Conservation (phyloP, 2,113 vertebrate genomes). For the Ailurus styani region DNA sequence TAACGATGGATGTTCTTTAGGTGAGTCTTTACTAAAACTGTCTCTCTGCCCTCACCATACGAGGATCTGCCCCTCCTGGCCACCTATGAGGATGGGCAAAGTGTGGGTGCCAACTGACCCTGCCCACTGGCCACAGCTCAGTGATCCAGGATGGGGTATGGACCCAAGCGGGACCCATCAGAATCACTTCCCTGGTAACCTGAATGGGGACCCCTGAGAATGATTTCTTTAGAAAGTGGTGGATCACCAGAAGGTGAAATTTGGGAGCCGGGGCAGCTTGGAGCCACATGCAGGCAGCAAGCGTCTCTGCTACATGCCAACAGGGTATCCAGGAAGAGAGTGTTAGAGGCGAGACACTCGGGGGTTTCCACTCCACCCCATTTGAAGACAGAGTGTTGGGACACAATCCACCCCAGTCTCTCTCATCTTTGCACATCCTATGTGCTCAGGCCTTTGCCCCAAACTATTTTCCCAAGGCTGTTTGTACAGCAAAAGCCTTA, state of each 20-base stretch:
- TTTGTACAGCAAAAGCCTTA: not conserved
- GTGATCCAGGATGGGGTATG: not conserved
- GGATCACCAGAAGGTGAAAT: not conserved
- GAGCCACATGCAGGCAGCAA: not conserved
- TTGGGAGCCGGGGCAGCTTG: not conserved
- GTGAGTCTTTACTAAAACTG: not conserved
- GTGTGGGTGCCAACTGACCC: not conserved
- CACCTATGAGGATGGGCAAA: not conserved
- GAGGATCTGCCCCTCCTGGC: not conserved
- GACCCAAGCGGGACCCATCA: not conserved
- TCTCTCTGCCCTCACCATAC: not conserved
- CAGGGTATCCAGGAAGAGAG: not conserved
- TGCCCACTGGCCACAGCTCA: not conserved
- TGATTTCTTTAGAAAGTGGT: not conserved
- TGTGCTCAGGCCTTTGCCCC: not conserved
- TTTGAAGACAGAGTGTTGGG: not conserved
- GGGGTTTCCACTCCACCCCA: not conserved
- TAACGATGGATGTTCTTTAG: not conserved
- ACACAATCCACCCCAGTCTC: no score
- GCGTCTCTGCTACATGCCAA: no score
- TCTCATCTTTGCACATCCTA: not conserved
- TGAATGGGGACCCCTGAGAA: not conserved
- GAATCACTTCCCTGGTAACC: not conserved
- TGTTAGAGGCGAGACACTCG: accelerated
- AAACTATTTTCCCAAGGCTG: not conserved